Conservation (phyloP, 2,888 invertebrate species). For the Mesochorus sp. region DNA sequence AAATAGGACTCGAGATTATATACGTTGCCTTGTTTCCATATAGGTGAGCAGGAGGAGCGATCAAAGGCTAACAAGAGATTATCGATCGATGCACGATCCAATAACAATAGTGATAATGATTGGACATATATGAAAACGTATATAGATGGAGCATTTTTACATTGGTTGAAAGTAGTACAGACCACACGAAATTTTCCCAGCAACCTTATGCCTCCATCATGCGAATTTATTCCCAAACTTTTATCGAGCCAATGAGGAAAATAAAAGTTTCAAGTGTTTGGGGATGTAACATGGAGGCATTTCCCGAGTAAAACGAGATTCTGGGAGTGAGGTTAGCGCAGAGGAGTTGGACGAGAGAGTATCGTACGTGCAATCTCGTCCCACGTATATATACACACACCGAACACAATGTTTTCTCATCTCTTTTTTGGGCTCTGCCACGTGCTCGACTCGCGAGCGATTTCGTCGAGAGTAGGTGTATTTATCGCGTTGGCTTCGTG, state of each 20-base stretch:
- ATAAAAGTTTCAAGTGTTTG: constrained; percentile 15
- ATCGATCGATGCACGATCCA: no score
- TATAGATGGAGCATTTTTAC: no score
- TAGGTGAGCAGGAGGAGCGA: no score
- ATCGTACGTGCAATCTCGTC: constrained; percentile 60
- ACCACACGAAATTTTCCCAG: no score
- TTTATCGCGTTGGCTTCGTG: constrained; percentile 57
- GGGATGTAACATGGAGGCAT: constrained; percentile 12
- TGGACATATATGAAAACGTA: no score
- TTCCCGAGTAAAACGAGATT: background rate
- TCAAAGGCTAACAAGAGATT: no score
- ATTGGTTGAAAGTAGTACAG: no score
- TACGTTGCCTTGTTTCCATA: no score
- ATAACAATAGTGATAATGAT: no score
- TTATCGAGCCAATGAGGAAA: background rate
- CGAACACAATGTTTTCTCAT: constrained; percentile 49
- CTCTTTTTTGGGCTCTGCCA: constrained; percentile 25
- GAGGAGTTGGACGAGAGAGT: constrained; percentile 37
- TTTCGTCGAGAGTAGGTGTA: constrained; percentile 57
- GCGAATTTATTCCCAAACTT: no score
- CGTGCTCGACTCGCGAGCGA: constrained; percentile 44
- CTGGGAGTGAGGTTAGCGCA: background rate
- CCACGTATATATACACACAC: constrained; percentile 48
- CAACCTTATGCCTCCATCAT: no score
- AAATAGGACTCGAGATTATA: no score